Percentiles rank a stretch among this genome's conserved stretches.
phyloP scores from a whole-genome alignment of 30 jellyfish, hydroid and myxozoan species.

The Rhopilema esculentum region DNA sequence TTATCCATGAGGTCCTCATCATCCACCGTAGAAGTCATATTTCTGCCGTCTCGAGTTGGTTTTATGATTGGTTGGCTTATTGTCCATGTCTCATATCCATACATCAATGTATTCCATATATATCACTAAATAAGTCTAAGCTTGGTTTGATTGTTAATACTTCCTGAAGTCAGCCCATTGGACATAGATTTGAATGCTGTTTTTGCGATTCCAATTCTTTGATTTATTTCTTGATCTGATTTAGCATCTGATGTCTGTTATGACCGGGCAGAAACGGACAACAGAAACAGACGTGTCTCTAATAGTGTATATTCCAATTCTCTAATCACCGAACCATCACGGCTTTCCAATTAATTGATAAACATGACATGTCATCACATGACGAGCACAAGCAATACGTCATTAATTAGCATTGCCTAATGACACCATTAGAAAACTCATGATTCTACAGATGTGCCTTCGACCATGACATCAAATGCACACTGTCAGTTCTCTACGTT shows the following conservation, averaged over 20 bases:
- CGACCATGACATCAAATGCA: too few species aligned
- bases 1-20: constrained; percentile 29
- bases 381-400: too few species aligned
- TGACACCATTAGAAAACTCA: too few species aligned
- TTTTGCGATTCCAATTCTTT: constrained; percentile 24
- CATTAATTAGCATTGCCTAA: too few species aligned
- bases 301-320: too few species aligned
- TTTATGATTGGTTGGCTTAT: constrained; percentile 24
- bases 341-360: too few species aligned
- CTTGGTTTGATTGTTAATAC: constrained; percentile 1
- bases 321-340: too few species aligned
- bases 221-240: neutral
- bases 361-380: too few species aligned
- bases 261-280: too few species aligned
- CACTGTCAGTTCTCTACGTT: too few species aligned
- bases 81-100: constrained; percentile 29
- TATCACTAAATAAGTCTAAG: neutral
- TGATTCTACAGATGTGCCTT: too few species aligned
- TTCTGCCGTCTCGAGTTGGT: constrained; percentile 38
- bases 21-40: constrained; percentile 45
- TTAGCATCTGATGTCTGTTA: constrained; percentile 12
- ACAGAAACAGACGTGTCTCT: too few species aligned
- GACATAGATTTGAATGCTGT: constrained; percentile 21
- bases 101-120: neutral
- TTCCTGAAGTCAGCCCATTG: constrained; percentile 7